Percentiles rank a stretch among this genome's conserved stretches.
These are phyloP conservation scores for Aplocera efformata DNA, from an alignment of 2,888 invertebrate species.

Conservation along the genomic window DNA sequence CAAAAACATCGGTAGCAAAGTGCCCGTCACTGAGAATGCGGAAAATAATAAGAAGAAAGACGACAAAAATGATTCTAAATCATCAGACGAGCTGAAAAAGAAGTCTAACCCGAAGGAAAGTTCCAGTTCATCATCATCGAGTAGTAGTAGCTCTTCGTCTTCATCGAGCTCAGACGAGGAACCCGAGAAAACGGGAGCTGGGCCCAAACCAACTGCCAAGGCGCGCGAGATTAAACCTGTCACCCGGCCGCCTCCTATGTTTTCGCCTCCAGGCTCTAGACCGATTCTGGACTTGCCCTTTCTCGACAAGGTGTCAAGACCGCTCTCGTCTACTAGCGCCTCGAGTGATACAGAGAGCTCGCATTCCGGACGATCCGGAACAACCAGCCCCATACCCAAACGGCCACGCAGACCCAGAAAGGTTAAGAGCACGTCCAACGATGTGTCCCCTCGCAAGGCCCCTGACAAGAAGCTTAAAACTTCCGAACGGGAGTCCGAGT, in stretches of 20 bases:
- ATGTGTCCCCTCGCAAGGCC: constrained; percentile 80
- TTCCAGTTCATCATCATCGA: constrained; percentile 78
- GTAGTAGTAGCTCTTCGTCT: constrained; percentile 79
- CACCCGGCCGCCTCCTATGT: constrained; percentile 57
- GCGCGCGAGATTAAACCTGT: constrained; percentile 68
- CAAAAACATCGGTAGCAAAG: constrained; percentile 84
- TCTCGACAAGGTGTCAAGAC: constrained; percentile 89
- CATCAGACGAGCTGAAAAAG: constrained; percentile 63
- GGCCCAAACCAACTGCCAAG: constrained; percentile 62
- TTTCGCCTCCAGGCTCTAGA: constrained; percentile 71
- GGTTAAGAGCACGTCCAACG: constrained; percentile 58
- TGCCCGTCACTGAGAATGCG: constrained; percentile 59
- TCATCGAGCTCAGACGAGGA: constrained; percentile 83
- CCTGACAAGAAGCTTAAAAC: constrained; percentile 91
- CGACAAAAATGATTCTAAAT: constrained; percentile 48
- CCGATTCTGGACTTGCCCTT: constrained; percentile 86
- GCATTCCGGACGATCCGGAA: constrained; percentile 60
- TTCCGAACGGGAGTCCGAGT: constrained; percentile 89
- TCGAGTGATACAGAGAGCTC: constrained; percentile 82
- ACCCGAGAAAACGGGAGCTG: constrained; percentile 53
- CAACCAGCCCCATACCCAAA: constrained; percentile 65
- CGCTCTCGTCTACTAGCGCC: constrained; percentile 82
- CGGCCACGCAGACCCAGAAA: constrained; percentile 67
- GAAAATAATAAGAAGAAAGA: constrained; percentile 61
- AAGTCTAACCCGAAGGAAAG: constrained; percentile 57